A percentile compares a stretch with the other conserved stretches of the same genome.
Evolutionary conservation across 1,140 invertebrate species (phyloP).

Genomic region (Onthophagus taurus): DNA sequence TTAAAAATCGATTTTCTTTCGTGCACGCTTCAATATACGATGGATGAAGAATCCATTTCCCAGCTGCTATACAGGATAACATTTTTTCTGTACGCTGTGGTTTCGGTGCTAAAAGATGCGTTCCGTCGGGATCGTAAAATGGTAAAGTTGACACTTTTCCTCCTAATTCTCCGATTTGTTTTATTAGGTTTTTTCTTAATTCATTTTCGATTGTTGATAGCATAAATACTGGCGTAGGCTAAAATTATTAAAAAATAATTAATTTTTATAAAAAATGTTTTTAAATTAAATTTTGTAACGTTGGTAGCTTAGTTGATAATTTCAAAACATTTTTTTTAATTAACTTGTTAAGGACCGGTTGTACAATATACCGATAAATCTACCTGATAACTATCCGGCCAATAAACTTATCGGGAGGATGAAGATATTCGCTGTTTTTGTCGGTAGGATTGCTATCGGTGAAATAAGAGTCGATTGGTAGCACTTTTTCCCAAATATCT

Average conservation of each 20-base stretch:
- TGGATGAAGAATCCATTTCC: slow-evolving; percentile 77
- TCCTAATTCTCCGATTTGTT: slow-evolving; percentile 45
- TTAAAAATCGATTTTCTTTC: slow-evolving; percentile 9
- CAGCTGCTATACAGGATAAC: slow-evolving; percentile 70
- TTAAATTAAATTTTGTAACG: too few species aligned
- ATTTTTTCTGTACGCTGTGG: slow-evolving; percentile 77
- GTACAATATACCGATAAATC: too few species aligned
- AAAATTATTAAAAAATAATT: background rate
- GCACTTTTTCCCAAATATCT: too few species aligned
- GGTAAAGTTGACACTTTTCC: slow-evolving; percentile 51
- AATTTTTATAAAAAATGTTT: slow-evolving; percentile 5
- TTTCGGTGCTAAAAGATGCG: slow-evolving; percentile 67
- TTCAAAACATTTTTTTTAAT: too few species aligned
- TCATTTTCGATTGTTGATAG: slow-evolving; percentile 26
- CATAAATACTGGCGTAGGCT: slow-evolving; percentile 22
- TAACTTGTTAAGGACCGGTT: too few species aligned
- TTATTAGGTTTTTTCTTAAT: slow-evolving; percentile 11
- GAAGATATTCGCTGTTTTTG: too few species aligned
- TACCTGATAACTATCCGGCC: too few species aligned
- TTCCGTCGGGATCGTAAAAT: slow-evolving; percentile 56
- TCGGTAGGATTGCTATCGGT: too few species aligned
- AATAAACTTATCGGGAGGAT: too few species aligned
- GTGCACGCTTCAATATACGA: too few species aligned
- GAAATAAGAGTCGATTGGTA: too few species aligned
- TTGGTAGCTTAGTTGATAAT: too few species aligned